These are phyloP conservation scores for Dasysyrphus albostriatus DNA, from an alignment of 2,888 invertebrate genomes.

Conservation along the genomic window DNA sequence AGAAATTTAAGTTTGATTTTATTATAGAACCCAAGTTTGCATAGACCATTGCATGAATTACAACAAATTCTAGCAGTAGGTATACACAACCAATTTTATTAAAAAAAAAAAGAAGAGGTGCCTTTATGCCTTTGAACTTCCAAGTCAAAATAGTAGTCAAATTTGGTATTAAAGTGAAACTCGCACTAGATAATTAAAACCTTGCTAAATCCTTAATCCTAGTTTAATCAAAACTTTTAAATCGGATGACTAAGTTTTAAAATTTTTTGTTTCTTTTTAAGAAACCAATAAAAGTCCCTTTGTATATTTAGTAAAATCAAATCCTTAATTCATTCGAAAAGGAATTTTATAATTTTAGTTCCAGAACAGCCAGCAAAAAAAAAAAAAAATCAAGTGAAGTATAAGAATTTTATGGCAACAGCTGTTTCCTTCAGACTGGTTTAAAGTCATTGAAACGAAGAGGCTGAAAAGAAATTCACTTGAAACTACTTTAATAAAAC, in stretches of 20 bases:
- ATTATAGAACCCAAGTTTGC: too few relatives aligned
- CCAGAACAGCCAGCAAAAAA: constrained; percentile 31
- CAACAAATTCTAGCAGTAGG: too few relatives aligned
- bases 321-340: constrained; percentile 60
- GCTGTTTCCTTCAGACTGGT: constrained; percentile 63
- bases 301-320: constrained; percentile 1
- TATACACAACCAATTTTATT: too few relatives aligned
- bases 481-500: background rate
- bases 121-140: too few relatives aligned
- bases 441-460: constrained; percentile 2
- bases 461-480: background rate
- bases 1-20: background rate
- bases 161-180: too few relatives aligned
- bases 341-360: constrained; percentile 50
- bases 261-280: background rate
- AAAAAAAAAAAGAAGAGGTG: too few relatives aligned
- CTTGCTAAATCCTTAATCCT: too few relatives aligned
- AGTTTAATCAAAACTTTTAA: background rate
- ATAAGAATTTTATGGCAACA: constrained; percentile 58
- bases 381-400: constrained; percentile 41
- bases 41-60: too few relatives aligned
- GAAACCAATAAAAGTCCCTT: constrained; percentile 22
- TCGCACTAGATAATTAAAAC: too few relatives aligned
- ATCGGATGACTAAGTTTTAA: background rate
- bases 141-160: background rate